Percentiles rank a stretch among this genome's conserved stretches.
These are phyloP conservation scores for Rhinopomastus cyanomelas DNA, from an alignment of 2,113 vertebrate species.

Conservation along the genomic window DNA sequence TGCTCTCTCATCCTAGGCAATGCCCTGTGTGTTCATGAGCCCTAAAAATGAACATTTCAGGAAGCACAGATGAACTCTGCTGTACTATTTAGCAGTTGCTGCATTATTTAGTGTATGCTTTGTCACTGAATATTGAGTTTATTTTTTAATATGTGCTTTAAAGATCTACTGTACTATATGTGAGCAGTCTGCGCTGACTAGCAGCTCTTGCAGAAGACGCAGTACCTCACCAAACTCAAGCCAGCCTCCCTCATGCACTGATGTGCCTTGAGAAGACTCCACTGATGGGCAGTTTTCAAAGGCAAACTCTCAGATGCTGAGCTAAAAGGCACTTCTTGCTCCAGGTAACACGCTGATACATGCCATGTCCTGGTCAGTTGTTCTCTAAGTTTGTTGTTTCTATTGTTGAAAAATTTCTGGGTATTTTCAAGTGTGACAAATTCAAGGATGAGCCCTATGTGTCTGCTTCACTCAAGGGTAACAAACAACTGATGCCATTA, in stretches of 20 bases:
- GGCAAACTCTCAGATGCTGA: background rate
- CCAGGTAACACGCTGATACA: accelerated
- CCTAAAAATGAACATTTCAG: background rate
- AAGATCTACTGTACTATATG: background rate
- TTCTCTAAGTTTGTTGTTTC: background rate
- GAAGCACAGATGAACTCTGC: background rate
- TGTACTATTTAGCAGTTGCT: background rate
- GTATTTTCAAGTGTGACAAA: background rate
- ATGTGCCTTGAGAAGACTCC: background rate
- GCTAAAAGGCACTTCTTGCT: background rate
- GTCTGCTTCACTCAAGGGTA: background rate
- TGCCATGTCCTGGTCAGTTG: background rate
- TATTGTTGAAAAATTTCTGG: background rate
- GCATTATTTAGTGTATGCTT: background rate
- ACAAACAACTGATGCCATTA: background rate
- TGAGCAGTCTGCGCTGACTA: background rate
- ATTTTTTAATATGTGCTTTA: background rate
- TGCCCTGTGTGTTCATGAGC: background rate
- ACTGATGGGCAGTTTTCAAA: background rate
- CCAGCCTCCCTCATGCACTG: background rate
- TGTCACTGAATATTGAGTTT: background rate
- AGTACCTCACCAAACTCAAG: background rate
- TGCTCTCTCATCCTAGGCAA: too few species aligned
- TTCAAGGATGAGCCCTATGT: background rate
- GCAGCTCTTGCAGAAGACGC: background rate